Evolutionary conservation across 2,113 vertebrate species (phyloP).

Genomic region (Cyprinodon tularosa): DNA sequence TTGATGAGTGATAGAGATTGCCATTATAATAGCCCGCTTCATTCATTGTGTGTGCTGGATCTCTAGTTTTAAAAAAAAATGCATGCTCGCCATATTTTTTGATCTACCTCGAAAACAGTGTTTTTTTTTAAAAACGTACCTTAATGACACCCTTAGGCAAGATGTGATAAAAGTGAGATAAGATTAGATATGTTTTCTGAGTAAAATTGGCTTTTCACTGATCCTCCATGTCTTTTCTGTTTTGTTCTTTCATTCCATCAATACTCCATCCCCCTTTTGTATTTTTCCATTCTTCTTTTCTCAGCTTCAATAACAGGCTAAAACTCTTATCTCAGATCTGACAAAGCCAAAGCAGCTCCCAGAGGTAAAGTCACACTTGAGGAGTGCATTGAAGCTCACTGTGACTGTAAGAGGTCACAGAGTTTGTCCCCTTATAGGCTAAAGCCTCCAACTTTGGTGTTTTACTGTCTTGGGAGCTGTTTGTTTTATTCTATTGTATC

Average conservation of each 20-base stretch:
- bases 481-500: slow-evolving; percentile 73
- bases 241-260: slow-evolving; percentile 35
- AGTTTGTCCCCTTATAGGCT: slow-evolving; percentile 18
- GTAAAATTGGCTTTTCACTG: slow-evolving; percentile 40
- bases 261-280: background rate
- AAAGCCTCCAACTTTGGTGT: slow-evolving; percentile 45
- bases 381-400: slow-evolving; percentile 27
- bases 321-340: slow-evolving; percentile 22
- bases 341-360: slow-evolving; percentile 10
- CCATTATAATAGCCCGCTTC: slow-evolving; percentile 57
- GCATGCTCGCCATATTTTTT: slow-evolving; percentile 51
- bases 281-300: slow-evolving; percentile 16
- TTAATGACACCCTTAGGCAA: slow-evolving; percentile 49
- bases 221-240: slow-evolving; percentile 28
- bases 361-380: slow-evolving; percentile 46
- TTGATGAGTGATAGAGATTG: slow-evolving; percentile 55
- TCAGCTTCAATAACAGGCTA: slow-evolving; percentile 26
- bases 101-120: slow-evolving; percentile 52
- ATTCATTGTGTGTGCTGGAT: slow-evolving; percentile 8
- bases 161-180: slow-evolving; percentile 51
- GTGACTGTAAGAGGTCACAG: slow-evolving; percentile 37
- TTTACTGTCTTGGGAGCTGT: slow-evolving; percentile 68
- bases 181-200: slow-evolving; percentile 37
- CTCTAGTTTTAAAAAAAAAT: slow-evolving; percentile 55
- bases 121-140: slow-evolving; percentile 31